Evolutionary conservation across 1,140 invertebrate species (phyloP).

Genomic region (Drosophila tani): DNA sequence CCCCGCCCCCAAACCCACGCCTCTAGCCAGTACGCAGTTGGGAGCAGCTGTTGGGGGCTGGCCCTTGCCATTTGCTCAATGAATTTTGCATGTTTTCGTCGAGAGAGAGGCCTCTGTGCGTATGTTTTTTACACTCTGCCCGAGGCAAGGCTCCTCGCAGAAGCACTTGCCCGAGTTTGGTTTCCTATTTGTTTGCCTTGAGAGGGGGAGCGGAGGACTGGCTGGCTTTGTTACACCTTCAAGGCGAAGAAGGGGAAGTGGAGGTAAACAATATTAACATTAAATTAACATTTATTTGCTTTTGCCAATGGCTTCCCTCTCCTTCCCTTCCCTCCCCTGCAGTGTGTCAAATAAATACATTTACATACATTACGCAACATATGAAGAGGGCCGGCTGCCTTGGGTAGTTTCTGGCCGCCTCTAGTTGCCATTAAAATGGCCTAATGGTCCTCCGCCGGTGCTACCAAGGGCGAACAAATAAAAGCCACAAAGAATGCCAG

Average conservation of each 20-base stretch:
- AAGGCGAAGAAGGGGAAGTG: conserved; percentile 23
- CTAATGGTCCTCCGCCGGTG: conserved; percentile 37
- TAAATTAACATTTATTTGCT: conserved; percentile 81
- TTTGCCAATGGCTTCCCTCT: conserved; percentile 43
- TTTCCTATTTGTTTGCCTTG: conserved; percentile 33
- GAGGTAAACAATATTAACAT: conserved; percentile 73
- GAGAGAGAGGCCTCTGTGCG: conserved; percentile 2
- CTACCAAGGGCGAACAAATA: conserved; percentile 16
- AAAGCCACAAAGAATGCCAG: conserved; percentile 18
- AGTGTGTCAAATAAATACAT: conserved; percentile 70
- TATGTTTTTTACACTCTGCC: conserved; percentile 34
- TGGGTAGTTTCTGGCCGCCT: conserved; percentile 24
- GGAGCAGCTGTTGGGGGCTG: conserved; percentile 48
- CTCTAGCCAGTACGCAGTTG: conserved; percentile 16
- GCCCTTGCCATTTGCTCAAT: conserved; percentile 56
- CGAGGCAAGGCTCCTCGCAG: conserved; percentile 10
- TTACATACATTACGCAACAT: conserved; percentile 76
- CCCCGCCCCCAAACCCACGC: not conserved
- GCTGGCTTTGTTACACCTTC: conserved; percentile 60
- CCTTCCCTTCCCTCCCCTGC: not conserved
- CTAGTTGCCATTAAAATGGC: conserved; percentile 42
- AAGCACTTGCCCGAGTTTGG: conserved; percentile 28
- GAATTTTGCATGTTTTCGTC: conserved; percentile 71
- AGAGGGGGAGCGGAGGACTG: not conserved
- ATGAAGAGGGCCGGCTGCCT: conserved; percentile 18